Evolutionary conservation across 1,140 invertebrate species (phyloP), one percentile per base, ranked within the genome.

Genomic region (Euwallacea similis): DNA sequence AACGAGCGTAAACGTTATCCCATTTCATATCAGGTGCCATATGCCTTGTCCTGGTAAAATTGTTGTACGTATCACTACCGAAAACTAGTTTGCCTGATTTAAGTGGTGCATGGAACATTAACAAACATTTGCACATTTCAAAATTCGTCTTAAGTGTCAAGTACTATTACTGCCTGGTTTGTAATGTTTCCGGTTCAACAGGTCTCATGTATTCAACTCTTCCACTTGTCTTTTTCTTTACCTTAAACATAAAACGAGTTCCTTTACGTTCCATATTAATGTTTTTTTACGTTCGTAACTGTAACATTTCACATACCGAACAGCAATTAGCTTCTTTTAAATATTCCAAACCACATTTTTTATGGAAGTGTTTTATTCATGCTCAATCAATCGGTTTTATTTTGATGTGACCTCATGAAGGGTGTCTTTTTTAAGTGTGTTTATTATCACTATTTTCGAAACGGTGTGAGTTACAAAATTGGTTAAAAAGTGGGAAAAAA

Each of bases 1-100:
- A 73, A 76, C 78, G 76, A 74, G 77, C 76, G 76, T 72, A 79
- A 79, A 79, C 78, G 73, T 71, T 78, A 76, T 80, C 69, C 66
- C 56, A 50, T 64, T 73, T 75, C 71, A 75, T 77, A 73, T 55
- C 59, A 72, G 71, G 72, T 71, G 68, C 76, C 68, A 73, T 74
- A 74, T 75, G 75, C 76, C 71, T 71, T 63, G 47, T n/a, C 76
- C 44, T 55, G 53, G 63, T 64, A 61, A 60, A 74, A 76, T 69
- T 70, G 69, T 77, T 75, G 69, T 77, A 69, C 47, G 65, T 70
- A 67, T 59, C 60, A 55, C 72, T 71, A 71, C 69, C 68, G 68
- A 73, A 72, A 70, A 78, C 77, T 66, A 76, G 69, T 76, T 75
- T 69, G 11, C 60, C 59, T 73, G 66, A 71, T 73, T 33, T 69